phyloP scores from a whole-genome alignment of 2,113 vertebrate species.

The Passer domesticus region DNA sequence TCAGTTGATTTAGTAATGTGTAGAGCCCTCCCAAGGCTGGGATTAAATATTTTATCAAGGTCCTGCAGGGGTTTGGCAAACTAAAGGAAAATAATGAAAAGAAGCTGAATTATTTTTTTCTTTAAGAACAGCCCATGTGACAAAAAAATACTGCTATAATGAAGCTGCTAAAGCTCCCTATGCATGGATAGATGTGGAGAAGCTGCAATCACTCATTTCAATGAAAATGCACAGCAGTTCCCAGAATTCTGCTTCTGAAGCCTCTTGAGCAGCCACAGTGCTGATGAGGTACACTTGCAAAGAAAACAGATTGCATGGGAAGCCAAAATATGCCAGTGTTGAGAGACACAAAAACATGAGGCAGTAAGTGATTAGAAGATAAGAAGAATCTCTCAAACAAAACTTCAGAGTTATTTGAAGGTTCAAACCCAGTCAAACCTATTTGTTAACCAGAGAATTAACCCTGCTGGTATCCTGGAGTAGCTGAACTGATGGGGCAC shows the following conservation, averaged over 20 bases:
- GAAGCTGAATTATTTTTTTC: background rate
- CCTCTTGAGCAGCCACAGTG: background rate
- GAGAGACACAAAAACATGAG: background rate
- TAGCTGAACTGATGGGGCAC: background rate
- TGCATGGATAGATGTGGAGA: background rate
- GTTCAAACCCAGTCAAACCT: background rate
- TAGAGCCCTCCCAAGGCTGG: background rate
- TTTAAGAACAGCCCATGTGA: background rate
- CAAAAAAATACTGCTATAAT: background rate
- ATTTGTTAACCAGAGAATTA: background rate
- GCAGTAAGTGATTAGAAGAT: background rate
- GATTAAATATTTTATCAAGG: background rate
- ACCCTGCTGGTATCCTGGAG: background rate
- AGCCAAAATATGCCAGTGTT: background rate
- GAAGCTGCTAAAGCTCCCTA: background rate
- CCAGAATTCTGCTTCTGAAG: background rate
- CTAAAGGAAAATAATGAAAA: background rate
- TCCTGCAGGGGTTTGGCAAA: background rate
- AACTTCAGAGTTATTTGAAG: background rate
- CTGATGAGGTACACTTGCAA: background rate
- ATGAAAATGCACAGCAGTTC: background rate
- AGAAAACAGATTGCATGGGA: background rate
- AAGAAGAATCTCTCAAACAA: background rate
- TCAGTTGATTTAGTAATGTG: background rate
- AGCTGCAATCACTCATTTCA: background rate